A percentile compares a stretch with the other conserved stretches of the same genome.
phyloP scores from a whole-genome alignment of 2,797 vertebrate species.

The Enteromius argenteus region DNA sequence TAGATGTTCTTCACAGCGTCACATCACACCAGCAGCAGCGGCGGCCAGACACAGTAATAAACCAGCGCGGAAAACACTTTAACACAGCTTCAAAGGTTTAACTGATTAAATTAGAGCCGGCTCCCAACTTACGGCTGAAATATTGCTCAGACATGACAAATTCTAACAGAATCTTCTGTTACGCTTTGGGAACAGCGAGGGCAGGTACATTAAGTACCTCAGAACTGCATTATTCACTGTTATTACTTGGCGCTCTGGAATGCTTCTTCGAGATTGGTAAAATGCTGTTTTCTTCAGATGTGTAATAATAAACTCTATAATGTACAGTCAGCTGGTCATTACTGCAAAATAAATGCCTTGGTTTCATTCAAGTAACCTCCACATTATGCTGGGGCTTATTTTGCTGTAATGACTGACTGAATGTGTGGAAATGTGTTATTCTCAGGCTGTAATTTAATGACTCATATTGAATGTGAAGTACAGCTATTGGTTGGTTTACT shows the following conservation, averaged over 20 bases:
- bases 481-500: background rate
- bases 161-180: background rate
- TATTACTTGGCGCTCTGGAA: background rate
- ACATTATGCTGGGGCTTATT: background rate
- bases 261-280: background rate
- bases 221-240: background rate
- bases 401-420: background rate
- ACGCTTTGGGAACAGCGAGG: background rate
- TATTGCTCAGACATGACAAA: conserved; percentile 9
- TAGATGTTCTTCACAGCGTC: background rate
- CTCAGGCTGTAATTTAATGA: background rate
- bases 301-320: background rate
- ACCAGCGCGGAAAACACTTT: background rate
- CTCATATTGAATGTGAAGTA: conserved; percentile 2
- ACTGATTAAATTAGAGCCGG: background rate
- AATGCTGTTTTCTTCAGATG: background rate
- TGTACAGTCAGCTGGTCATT: background rate
- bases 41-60: background rate
- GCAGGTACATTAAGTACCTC: background rate
- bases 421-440: background rate
- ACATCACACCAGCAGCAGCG: conserved; percentile 1
- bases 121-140: background rate
- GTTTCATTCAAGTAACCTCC: background rate
- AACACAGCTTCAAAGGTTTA: background rate
- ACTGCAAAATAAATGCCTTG: background rate